phyloP scores from a whole-genome alignment of 1,140 invertebrate genomes.

The Melanaphis sacchari region DNA sequence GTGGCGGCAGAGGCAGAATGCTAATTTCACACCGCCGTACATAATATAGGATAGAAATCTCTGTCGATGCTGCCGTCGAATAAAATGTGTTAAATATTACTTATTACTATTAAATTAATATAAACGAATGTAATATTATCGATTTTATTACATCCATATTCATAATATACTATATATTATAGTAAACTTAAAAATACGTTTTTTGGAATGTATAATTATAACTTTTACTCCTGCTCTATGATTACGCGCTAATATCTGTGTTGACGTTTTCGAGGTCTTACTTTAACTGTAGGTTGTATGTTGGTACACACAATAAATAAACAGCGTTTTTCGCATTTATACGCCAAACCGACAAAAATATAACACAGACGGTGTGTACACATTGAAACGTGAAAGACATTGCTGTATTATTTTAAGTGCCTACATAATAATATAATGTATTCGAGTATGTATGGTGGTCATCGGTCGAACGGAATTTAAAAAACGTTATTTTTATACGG shows the following conservation, averaged over 20 bases:
- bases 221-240: background rate
- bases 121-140: background rate
- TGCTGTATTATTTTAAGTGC: background rate
- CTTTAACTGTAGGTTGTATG: background rate
- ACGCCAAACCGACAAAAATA: background rate
- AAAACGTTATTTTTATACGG: background rate
- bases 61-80: background rate
- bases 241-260: background rate
- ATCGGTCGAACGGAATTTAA: background rate
- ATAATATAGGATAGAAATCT: constrained; percentile 36
- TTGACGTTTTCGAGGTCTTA: background rate
- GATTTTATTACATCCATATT: background rate
- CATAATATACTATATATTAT: background rate
- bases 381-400: background rate
- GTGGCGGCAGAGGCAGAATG: constrained; percentile 38
- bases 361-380: background rate
- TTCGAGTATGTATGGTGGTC: background rate
- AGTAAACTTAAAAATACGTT: background rate
- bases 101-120: background rate
- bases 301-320: background rate
- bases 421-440: background rate
- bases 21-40: constrained; percentile 36
- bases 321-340: background rate
- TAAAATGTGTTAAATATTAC: background rate
- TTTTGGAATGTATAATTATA: background rate